phyloP scores from a whole-genome alignment of 2,888 invertebrate species.

The Helicoverpa assulta region DNA sequence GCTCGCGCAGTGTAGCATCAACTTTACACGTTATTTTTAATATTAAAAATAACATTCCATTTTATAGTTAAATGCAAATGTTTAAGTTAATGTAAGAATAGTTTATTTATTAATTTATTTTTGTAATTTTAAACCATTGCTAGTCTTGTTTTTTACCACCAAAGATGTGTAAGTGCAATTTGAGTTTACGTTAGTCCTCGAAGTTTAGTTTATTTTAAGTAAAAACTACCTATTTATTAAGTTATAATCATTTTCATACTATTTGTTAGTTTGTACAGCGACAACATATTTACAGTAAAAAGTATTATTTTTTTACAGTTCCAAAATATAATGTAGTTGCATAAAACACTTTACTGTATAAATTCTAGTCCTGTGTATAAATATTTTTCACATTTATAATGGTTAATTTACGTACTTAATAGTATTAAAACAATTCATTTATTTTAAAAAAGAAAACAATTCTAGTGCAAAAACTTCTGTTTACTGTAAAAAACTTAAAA shows the following conservation, averaged over 20 bases:
- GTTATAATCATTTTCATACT: constrained; percentile 5
- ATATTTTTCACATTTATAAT: neutral
- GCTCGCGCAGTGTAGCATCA: constrained; percentile 45
- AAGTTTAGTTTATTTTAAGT: constrained; percentile 18
- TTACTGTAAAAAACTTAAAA: too few relatives aligned
- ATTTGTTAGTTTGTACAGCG: neutral
- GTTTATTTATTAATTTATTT: constrained; percentile 56
- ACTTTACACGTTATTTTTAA: constrained; percentile 37
- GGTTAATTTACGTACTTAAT: neutral
- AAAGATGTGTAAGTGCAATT: constrained; percentile 65
- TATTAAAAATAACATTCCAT: constrained; percentile 25
- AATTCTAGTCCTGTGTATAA: neutral
- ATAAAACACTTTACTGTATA: neutral
- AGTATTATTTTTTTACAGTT: neutral
- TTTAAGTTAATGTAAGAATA: constrained; percentile 56
- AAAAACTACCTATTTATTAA: constrained; percentile 11
- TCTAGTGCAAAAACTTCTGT: too few relatives aligned
- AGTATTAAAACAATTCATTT: too few relatives aligned
- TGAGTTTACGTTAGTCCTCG: constrained; percentile 34
- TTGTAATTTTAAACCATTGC: constrained; percentile 46
- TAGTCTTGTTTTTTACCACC: constrained; percentile 68
- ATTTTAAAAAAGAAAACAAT: too few relatives aligned
- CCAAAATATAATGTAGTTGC: too few relatives aligned
- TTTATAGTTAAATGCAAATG: constrained; percentile 47
- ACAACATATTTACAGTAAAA: neutral